phyloP scores from a whole-genome alignment of 1,140 invertebrate genomes.

The Lerema accius region DNA sequence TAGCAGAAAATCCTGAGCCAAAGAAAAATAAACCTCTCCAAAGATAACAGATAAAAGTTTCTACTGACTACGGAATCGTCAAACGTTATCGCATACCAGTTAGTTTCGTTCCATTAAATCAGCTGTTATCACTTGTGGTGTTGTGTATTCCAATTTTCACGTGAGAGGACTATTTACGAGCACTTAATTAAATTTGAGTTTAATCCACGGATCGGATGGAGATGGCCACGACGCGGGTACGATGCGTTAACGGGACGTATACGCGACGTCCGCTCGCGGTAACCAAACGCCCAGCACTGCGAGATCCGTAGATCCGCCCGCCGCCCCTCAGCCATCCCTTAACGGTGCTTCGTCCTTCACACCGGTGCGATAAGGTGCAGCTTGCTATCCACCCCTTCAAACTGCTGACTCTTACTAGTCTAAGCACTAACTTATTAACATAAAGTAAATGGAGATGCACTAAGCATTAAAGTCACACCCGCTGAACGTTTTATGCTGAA shows the following conservation, averaged over 20 bases:
- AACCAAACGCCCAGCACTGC: constrained; percentile 68
- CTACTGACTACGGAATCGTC: constrained; percentile 19
- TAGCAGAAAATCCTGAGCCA: background rate
- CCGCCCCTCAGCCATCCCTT: constrained; percentile 59
- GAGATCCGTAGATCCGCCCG: constrained; percentile 53
- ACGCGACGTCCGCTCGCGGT: constrained; percentile 62
- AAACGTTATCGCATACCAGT: constrained; percentile 47
- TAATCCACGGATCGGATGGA: constrained; percentile 36
- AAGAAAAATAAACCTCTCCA: constrained; percentile 10
- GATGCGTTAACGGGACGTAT: constrained; percentile 29
- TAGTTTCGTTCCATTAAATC: constrained; percentile 31
- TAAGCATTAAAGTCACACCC: constrained; percentile 40
- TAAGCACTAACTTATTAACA: constrained; percentile 72
- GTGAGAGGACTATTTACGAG: constrained; percentile 66
- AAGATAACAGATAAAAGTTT: constrained; percentile 35
- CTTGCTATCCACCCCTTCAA: constrained; percentile 52
- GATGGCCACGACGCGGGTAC: constrained; percentile 35
- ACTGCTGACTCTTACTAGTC: constrained; percentile 65
- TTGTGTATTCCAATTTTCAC: constrained; percentile 57
- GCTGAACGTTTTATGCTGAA: constrained; percentile 17
- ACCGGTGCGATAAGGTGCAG: constrained; percentile 62
- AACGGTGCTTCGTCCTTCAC: constrained; percentile 55
- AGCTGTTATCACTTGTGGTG: constrained; percentile 52
- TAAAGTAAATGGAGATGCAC: constrained; percentile 73
- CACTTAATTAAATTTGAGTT: constrained; percentile 74